Conservation (phyloP, 2,113 vertebrate species). For the Argyrosomus japonicus region DNA sequence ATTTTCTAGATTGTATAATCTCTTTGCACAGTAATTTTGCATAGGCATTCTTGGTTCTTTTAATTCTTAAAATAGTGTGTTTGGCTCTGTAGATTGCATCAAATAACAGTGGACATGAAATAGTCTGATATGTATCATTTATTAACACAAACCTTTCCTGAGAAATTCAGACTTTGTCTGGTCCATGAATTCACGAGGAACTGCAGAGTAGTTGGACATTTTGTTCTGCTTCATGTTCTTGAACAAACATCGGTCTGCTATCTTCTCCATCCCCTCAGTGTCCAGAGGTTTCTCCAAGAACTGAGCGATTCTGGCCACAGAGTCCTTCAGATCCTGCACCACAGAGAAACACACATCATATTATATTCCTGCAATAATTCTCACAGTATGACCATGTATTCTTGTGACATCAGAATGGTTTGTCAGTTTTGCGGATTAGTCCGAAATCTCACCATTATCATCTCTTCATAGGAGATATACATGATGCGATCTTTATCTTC, state of each 20-base stretch:
- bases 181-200: conserved; percentile 58
- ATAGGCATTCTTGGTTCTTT: no score
- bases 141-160: conserved; percentile 76
- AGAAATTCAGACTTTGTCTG: conserved; percentile 77
- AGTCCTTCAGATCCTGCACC: conserved; percentile 73
- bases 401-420: no score
- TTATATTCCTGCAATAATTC: background rate
- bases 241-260: conserved; percentile 73
- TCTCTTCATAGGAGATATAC: no score
- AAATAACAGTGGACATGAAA: background rate
- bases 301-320: conserved; percentile 55
- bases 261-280: conserved; percentile 62
- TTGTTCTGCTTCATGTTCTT: conserved; percentile 82
- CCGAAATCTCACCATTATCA: no score
- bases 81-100: no score
- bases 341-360: conserved; percentile 13
- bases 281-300: conserved; percentile 74
- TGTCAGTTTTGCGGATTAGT: no score
- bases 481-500: no score
- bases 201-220: conserved; percentile 80
- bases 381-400: background rate
- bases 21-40: no score
- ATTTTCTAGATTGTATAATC: no score
- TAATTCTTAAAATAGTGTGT: no score
- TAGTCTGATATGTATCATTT: background rate